Percentiles rank a stretch among this genome's conserved stretches.
phyloP scores from a whole-genome alignment of 2,113 vertebrate genomes.

The Irena cyanogastra region DNA sequence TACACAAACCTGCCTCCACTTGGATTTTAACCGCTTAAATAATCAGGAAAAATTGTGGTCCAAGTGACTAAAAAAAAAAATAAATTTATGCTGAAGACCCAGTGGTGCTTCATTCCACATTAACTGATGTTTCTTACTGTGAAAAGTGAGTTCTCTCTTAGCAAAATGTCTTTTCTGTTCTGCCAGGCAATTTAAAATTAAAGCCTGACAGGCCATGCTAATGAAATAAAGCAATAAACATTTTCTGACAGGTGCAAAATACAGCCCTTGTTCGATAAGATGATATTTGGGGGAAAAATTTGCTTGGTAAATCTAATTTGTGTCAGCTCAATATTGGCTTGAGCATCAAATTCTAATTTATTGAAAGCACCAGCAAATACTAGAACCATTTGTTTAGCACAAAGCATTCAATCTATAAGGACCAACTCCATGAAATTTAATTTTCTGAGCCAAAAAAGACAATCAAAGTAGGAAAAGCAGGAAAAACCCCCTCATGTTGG shows the following conservation, averaged over 20 bases:
- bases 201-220: constrained; percentile 38
- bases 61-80: background rate
- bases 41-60: background rate
- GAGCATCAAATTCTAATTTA: constrained; percentile 52
- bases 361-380: constrained; percentile 32
- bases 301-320: constrained; percentile 52
- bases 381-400: constrained; percentile 43
- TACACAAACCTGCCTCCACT: background rate
- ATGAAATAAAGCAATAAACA: constrained; percentile 64
- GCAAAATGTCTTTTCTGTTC: background rate
- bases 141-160: background rate
- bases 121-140: background rate
- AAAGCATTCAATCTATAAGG: constrained; percentile 53
- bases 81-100: background rate
- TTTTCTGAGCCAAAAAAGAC: constrained; percentile 39
- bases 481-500: background rate
- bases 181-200: constrained; percentile 46
- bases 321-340: constrained; percentile 52
- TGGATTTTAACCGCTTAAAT: background rate
- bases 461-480: background rate
- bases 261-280: background rate
- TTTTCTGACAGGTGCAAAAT: constrained; percentile 48
- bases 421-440: constrained; percentile 44
- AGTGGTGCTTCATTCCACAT: background rate
- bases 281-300: constrained; percentile 46